Evolutionary conservation across 2,113 vertebrate species (phyloP).

Genomic region (Forbesichthys agassizii): DNA sequence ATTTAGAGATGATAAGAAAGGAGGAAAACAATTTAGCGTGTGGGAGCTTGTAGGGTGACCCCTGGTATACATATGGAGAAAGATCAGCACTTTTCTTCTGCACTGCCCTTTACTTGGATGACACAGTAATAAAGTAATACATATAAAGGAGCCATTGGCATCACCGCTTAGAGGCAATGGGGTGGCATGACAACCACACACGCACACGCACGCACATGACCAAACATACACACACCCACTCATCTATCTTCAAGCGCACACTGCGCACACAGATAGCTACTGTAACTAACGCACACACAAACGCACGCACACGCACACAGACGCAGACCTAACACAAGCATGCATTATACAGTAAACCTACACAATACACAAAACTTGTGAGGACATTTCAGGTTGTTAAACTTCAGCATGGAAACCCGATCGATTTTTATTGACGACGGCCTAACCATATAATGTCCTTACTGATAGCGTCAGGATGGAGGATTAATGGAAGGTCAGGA

Average conservation of each 20-base stretch:
- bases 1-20: conserved; percentile 46
- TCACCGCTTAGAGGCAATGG: conserved; percentile 25
- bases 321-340: too few relatives aligned
- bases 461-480: conserved; percentile 18
- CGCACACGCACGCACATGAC: background rate
- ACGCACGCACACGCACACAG: background rate
- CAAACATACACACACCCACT: background rate
- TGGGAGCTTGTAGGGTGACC: conserved; percentile 18
- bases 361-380: background rate
- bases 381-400: background rate
- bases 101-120: conserved; percentile 45
- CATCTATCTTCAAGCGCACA: background rate
- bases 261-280: background rate
- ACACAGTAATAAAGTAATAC: conserved; percentile 49
- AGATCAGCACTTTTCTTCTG: conserved; percentile 42
- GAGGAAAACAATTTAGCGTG: conserved; percentile 48
- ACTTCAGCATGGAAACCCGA: background rate
- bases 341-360: too few relatives aligned
- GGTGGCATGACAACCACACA: conserved; percentile 6
- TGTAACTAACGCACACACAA: background rate
- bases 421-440: conserved; percentile 2
- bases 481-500: background rate
- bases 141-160: conserved; percentile 30
- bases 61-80: conserved; percentile 39
- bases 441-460: conserved; percentile 16